Percentiles rank a stretch among this genome's conserved stretches.
Evolutionary conservation across 92 coral and sea anemone genomes (phyloP).

Genomic region (Porites evermanni): DNA sequence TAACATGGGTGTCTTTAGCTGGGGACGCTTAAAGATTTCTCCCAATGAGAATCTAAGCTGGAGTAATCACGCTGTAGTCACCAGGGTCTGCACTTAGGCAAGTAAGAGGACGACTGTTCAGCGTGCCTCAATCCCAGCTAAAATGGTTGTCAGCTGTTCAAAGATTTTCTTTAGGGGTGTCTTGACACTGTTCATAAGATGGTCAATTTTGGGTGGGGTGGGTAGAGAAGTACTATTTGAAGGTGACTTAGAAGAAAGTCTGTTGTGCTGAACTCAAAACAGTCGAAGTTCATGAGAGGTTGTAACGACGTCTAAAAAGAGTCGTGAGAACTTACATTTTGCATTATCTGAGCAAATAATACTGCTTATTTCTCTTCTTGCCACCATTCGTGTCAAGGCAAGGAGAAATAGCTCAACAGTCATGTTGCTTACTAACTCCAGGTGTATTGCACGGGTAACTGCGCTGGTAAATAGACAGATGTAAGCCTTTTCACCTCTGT

Average conservation of each 20-base stretch:
- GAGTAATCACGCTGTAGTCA: constrained; percentile 44
- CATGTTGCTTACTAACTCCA: constrained; percentile 48
- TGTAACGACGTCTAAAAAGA: no score
- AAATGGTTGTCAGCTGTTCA: constrained; percentile 20
- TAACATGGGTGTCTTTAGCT: constrained; percentile 21
- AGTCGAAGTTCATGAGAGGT: no score
- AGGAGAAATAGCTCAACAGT: constrained; percentile 31
- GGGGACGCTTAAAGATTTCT: constrained; percentile 31
- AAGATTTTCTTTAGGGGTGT: constrained; percentile 37
- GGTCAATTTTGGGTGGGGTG: no score
- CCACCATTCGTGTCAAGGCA: constrained; percentile 51
- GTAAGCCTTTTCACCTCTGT: constrained; percentile 49
- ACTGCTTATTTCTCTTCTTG: not conserved
- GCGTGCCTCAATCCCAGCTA: constrained; percentile 40
- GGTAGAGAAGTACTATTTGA: no score
- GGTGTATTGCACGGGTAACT: constrained; percentile 54
- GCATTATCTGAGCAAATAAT: constrained; percentile 59
- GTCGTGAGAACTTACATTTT: no score
- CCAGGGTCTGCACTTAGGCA: constrained; percentile 46
- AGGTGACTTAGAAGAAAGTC: no score
- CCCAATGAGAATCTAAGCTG: constrained; percentile 41
- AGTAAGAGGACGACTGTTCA: constrained; percentile 45
- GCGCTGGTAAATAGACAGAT: constrained; percentile 58
- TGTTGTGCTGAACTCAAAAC: no score
- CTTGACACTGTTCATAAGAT: constrained; percentile 45